These are phyloP conservation scores for Anseranas semipalmata DNA, from an alignment of 2,113 vertebrate species.

Conservation along the genomic window DNA sequence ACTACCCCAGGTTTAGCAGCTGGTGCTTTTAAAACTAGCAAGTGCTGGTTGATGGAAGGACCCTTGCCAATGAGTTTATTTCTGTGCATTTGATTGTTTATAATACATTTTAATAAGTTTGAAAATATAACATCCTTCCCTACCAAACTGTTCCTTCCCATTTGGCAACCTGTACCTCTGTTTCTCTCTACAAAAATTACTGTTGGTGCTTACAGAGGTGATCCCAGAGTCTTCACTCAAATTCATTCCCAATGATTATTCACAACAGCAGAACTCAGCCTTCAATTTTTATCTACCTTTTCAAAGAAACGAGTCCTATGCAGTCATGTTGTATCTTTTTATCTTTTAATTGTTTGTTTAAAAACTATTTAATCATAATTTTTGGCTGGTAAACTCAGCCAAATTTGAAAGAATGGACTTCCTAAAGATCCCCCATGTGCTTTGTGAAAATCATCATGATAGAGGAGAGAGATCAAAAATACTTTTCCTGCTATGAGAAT, in stretches of 20 bases:
- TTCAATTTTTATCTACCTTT: not conserved
- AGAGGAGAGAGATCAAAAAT: not conserved
- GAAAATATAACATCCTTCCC: not conserved
- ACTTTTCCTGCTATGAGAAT: not conserved
- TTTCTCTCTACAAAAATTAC: not conserved
- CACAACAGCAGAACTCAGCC: not conserved
- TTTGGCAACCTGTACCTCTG: not conserved
- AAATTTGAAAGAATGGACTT: not conserved
- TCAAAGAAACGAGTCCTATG: not conserved
- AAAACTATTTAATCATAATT: not conserved
- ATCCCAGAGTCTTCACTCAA: not conserved
- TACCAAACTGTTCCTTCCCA: not conserved
- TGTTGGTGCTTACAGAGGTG: not conserved
- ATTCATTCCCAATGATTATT: not conserved
- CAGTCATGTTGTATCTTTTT: not conserved
- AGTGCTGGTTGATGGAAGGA: not conserved
- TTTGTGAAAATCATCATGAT: not conserved
- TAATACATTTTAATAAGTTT: not conserved
- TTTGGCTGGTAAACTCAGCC: not conserved
- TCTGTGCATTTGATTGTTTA: not conserved
- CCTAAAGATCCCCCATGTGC: not conserved
- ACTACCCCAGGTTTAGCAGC: not conserved
- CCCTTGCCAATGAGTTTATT: not conserved
- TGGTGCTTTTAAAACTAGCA: not conserved
- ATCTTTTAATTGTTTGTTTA: not conserved